Percentiles rank a stretch among this genome's conserved stretches.
Evolutionary conservation across 2,113 vertebrate genomes (phyloP).

Genomic region (Saimiri boliviensis): DNA sequence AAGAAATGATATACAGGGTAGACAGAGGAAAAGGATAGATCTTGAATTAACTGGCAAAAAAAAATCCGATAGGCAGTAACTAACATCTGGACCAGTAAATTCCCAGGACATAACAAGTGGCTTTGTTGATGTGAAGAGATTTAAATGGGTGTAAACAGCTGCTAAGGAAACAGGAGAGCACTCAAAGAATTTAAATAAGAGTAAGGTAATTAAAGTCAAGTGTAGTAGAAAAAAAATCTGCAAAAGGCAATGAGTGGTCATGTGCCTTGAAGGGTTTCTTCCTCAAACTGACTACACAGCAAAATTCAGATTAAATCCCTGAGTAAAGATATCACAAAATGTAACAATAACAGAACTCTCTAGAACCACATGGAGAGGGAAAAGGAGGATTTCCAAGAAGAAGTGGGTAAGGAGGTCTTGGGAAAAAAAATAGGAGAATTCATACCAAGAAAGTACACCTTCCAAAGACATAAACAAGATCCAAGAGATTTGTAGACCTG

Average conservation of each 20-base stretch:
- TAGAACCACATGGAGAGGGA: neutral
- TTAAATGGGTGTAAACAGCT: neutral
- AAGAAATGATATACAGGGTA: neutral
- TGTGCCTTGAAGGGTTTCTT: neutral
- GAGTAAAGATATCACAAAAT: neutral
- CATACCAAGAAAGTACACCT: neutral
- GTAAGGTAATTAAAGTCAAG: neutral
- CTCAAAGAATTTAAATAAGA: neutral
- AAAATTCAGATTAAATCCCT: neutral
- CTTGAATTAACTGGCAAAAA: neutral
- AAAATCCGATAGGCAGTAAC: neutral
- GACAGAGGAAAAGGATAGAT: neutral
- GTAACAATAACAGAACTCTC: neutral
- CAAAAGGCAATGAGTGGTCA: no score
- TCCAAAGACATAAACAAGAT: neutral
- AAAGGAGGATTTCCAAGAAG: neutral
- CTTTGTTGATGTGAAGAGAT: slow-evolving; percentile 12
- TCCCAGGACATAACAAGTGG: neutral
- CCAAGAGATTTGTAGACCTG: neutral
- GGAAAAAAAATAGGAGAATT: neutral
- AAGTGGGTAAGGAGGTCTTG: neutral
- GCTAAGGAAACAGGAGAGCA: neutral
- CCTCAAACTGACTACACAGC: neutral
- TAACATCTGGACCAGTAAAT: slow-evolving; percentile 43
- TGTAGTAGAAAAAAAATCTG: neutral